Conservation (phyloP, 1,140 invertebrate genomes). For the Trachymyrmex cornetzi region DNA sequence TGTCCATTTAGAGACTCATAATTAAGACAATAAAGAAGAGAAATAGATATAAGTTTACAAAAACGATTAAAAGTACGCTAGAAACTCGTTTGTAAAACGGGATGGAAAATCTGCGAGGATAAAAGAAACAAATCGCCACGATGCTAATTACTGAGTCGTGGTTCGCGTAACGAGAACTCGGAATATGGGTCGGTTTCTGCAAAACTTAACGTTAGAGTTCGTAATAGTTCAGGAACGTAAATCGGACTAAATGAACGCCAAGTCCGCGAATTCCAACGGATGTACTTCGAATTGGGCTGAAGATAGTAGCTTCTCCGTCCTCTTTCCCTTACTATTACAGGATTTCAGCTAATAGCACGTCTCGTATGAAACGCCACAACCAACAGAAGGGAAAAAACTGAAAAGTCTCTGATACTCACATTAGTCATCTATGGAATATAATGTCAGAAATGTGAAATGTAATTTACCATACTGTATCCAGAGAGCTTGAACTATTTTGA, state of each 20-base stretch:
- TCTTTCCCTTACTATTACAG: constrained; percentile 20
- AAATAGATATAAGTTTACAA: background rate
- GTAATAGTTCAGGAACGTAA: constrained; percentile 39
- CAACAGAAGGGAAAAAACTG: background rate
- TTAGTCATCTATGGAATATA: constrained; percentile 20
- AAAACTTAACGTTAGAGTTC: constrained; percentile 54
- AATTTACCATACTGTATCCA: constrained; percentile 36
- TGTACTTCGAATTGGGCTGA: constrained; percentile 27
- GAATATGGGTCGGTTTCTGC: constrained; percentile 42
- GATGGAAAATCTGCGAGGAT: background rate
- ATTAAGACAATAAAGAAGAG: background rate
- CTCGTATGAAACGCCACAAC: background rate
- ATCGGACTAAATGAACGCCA: constrained; percentile 36
- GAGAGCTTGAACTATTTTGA: constrained; percentile 28
- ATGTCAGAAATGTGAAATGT: constrained; percentile 35
- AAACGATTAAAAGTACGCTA: background rate
- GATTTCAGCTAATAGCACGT: constrained; percentile 29
- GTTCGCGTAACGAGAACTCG: constrained; percentile 37
- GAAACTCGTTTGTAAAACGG: background rate
- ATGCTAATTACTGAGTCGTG: constrained; percentile 24
- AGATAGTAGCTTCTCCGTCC: background rate
- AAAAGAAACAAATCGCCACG: constrained; percentile 20
- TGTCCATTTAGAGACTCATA: background rate
- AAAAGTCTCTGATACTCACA: background rate
- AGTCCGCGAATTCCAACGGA: constrained; percentile 46